Conservation (phyloP, 2,797 vertebrate species). For the Diceros bicornis region DNA sequence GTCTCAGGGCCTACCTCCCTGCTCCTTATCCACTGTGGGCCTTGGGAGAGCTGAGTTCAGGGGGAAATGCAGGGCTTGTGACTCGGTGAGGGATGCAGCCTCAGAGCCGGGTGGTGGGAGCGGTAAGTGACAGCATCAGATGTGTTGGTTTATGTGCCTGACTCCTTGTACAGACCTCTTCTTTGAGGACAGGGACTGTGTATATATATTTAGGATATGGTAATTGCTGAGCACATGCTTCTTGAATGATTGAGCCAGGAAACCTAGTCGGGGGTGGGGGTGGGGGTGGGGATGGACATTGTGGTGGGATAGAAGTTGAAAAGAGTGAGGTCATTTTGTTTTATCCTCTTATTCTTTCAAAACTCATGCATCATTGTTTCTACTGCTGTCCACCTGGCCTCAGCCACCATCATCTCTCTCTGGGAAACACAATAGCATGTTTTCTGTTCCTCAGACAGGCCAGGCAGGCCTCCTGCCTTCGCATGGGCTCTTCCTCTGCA, state of each 20-base stretch:
- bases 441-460: fast-evolving
- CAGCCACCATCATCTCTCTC: background rate
- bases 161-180: background rate
- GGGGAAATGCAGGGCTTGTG: background rate
- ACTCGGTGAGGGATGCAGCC: background rate
- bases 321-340: background rate
- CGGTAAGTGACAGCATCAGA: background rate
- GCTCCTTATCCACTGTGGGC: background rate
- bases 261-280: too few relatives aligned
- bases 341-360: background rate
- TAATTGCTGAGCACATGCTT: background rate
- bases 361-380: fast-evolving
- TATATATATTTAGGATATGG: background rate
- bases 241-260: background rate
- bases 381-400: background rate
- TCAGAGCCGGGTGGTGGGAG: background rate
- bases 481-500: background rate
- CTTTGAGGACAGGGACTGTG: background rate
- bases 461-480: background rate
- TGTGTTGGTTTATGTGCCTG: background rate
- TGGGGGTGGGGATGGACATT: fast-evolving
- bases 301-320: background rate
- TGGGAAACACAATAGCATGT: fast-evolving
- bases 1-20: fast-evolving
- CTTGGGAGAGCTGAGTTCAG: background rate